phyloP scores from a whole-genome alignment of 2,113 vertebrate genomes.

The Malaclemys terrapin region DNA sequence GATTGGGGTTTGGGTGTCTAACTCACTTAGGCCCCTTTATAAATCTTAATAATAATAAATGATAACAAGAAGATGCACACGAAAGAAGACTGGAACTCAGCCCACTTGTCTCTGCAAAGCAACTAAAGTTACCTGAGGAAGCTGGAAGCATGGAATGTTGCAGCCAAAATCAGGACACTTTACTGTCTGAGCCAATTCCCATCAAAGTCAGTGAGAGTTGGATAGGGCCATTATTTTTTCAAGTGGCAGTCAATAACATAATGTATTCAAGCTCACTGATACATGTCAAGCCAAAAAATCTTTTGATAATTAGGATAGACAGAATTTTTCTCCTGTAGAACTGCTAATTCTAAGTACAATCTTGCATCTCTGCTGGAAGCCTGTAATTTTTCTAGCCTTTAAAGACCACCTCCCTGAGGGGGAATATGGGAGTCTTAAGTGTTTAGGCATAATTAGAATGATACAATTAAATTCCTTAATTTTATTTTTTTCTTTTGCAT shows the following conservation, averaged over 20 bases:
- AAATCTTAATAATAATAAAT: neutral
- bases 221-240: neutral
- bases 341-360: neutral
- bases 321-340: neutral
- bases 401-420: slow-evolving; percentile 2
- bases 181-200: neutral
- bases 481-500: slow-evolving; percentile 22
- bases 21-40: neutral
- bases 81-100: neutral
- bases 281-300: neutral
- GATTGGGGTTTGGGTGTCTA: neutral
- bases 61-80: neutral
- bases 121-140: neutral
- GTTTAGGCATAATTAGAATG: slow-evolving; percentile 27
- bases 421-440: neutral
- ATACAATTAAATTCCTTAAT: slow-evolving; percentile 51
- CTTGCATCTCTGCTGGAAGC: neutral
- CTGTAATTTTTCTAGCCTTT: slow-evolving; percentile 2
- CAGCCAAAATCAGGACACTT: neutral
- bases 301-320: neutral
- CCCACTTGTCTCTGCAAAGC: neutral
- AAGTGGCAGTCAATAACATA: neutral
- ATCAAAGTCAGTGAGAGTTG: neutral
- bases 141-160: neutral
- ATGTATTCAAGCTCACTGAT: neutral